These are phyloP conservation scores for Felis chaus DNA, from an alignment of 2,113 vertebrate genomes.

Conservation along the genomic window DNA sequence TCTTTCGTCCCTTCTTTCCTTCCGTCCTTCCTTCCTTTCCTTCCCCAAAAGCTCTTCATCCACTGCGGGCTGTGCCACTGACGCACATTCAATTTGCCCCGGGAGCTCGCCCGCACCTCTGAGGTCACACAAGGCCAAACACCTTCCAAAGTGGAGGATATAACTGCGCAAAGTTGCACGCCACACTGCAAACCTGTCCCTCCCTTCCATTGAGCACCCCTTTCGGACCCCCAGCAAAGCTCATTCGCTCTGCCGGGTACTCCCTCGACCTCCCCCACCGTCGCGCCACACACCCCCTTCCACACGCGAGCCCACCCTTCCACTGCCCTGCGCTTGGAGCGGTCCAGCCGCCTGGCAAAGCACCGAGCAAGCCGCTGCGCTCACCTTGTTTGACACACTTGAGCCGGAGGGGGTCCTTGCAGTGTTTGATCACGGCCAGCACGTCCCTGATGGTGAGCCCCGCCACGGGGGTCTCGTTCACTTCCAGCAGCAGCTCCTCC, in stretches of 20 bases:
- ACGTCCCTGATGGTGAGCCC: conserved; percentile 97
- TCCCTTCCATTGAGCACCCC: background rate
- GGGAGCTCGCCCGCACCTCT: conserved; percentile 51
- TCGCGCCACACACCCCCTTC: conserved; percentile 32
- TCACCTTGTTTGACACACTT: conserved; percentile 98
- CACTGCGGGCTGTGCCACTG: conserved; percentile 66
- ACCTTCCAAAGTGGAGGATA: conserved; percentile 54
- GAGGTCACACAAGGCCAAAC: conserved; percentile 60
- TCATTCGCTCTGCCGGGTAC: background rate
- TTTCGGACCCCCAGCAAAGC: background rate
- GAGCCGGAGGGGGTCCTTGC: conserved; percentile 96
- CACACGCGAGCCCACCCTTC: background rate
- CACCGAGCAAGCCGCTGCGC: background rate
- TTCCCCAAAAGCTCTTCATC: background rate
- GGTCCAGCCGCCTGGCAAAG: background rate
- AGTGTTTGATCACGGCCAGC: conserved; percentile 95
- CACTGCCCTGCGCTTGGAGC: background rate
- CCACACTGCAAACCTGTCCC: background rate
- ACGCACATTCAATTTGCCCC: conserved; percentile 84
- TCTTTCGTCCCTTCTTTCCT: background rate
- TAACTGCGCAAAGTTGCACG: conserved; percentile 82
- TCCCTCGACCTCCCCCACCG: background rate
- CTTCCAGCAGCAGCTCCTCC: conserved; percentile 95
- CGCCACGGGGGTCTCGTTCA: conserved; percentile 97
- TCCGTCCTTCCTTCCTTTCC: background rate